Evolutionary conservation across 2,797 vertebrate species (phyloP).

Genomic region (Benthosema pterotum): DNA sequence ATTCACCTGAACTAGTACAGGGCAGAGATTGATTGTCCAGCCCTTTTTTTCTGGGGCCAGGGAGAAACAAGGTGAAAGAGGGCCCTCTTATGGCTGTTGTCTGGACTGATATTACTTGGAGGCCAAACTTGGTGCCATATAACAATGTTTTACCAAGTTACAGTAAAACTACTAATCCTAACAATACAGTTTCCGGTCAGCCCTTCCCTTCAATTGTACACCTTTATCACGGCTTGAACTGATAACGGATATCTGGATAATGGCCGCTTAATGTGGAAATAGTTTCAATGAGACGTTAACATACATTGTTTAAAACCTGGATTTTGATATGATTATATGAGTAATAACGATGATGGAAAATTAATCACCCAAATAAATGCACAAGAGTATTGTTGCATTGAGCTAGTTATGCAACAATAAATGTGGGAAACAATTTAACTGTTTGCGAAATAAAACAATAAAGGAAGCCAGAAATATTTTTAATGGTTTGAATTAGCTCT

Average conservation of each 20-base stretch:
- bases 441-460: too few relatives aligned
- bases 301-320: not conserved
- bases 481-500: too few relatives aligned
- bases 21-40: constrained; percentile 41
- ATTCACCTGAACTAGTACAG: constrained; percentile 20
- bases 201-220: constrained; percentile 35
- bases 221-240: not conserved
- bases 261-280: not conserved
- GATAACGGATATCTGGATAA: not conserved
- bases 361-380: too few relatives aligned
- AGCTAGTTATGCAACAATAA: too few relatives aligned
- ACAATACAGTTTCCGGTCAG: constrained; percentile 54
- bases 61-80: constrained; percentile 7
- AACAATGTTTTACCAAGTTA: constrained; percentile 1
- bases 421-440: too few relatives aligned
- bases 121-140: constrained; percentile 13
- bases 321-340: too few relatives aligned
- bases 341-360: too few relatives aligned
- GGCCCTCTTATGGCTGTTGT: constrained; percentile 47
- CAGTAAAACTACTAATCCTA: constrained; percentile 20
- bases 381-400: too few relatives aligned
- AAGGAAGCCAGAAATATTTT: too few relatives aligned
- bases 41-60: constrained; percentile 28
- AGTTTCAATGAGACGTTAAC: not conserved
- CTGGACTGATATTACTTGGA: constrained; percentile 34